A percentile compares a stretch with the other conserved stretches of the same genome.
Conservation (phyloP, 2,113 vertebrate species). For the Cheirogaleus medius region DNA sequence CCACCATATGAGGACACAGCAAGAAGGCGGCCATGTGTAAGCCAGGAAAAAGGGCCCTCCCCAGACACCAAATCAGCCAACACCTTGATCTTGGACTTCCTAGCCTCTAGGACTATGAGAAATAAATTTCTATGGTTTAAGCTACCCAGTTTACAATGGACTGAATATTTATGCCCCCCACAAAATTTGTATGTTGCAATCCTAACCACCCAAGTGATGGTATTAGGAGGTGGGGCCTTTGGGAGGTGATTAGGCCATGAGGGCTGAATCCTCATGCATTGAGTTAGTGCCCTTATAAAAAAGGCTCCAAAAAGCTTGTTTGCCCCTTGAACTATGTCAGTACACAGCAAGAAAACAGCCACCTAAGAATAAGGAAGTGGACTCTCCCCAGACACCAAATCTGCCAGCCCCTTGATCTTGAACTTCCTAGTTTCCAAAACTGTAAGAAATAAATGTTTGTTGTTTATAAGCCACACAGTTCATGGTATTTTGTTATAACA, state of each 20-base stretch:
- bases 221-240: not conserved
- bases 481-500: not conserved
- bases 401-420: not conserved
- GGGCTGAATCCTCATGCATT: not conserved
- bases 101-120: not conserved
- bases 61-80: not conserved
- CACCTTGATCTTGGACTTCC: not conserved
- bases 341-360: not conserved
- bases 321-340: not conserved
- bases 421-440: not conserved
- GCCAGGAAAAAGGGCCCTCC: not conserved
- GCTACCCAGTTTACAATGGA: not conserved
- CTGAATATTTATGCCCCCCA: not conserved
- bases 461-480: not conserved
- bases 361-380: not conserved
- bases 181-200: not conserved
- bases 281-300: not conserved
- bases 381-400: not conserved
- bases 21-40: not conserved
- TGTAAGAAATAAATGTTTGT: not conserved
- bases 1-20: not conserved
- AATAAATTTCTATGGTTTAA: slow-evolving; percentile 4
- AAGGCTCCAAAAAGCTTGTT: not conserved
- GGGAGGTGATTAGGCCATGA: not conserved
- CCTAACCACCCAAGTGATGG: not conserved